These are phyloP conservation scores for Amniataba percoides DNA, from an alignment of 2,797 vertebrate species.

Conservation along the genomic window DNA sequence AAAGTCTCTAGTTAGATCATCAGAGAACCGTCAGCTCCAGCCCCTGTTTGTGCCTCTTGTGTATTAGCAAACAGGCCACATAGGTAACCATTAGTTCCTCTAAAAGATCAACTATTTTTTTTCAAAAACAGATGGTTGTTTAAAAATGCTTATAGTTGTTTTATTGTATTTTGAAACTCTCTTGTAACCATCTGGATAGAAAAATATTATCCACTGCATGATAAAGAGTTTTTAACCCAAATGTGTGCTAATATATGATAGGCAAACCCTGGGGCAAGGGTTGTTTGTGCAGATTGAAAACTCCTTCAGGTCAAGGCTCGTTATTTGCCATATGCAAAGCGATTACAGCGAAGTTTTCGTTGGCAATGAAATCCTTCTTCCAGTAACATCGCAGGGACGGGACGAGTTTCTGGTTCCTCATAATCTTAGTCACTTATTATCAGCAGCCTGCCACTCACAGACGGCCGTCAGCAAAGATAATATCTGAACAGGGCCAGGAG, in stretches of 20 bases:
- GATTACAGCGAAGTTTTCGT: no score
- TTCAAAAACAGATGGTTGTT: no score
- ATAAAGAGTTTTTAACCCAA: neutral
- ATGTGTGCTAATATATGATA: neutral
- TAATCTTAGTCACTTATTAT: conserved; percentile 11
- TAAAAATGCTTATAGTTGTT: neutral
- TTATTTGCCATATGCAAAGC: no score
- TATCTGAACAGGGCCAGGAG: conserved; percentile 6
- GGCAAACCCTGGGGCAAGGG: neutral
- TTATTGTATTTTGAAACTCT: neutral
- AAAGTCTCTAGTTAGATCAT: neutral
- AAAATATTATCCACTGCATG: neutral
- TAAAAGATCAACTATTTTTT: no score
- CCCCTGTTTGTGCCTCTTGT: neutral
- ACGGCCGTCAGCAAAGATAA: neutral
- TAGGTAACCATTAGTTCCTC: neutral
- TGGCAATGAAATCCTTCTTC: no score
- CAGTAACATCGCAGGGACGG: neutral
- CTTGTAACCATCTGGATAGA: neutral
- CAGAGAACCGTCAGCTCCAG: neutral
- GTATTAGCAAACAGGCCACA: neutral
- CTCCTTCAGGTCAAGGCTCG: no score
- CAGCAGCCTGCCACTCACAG: neutral
- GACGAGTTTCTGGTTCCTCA: neutral
- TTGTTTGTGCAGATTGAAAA: neutral